Evolutionary conservation across 2,113 vertebrate species (phyloP), one percentile per base, ranked within the genome.

Genomic region (Chaetodon auriga): DNA sequence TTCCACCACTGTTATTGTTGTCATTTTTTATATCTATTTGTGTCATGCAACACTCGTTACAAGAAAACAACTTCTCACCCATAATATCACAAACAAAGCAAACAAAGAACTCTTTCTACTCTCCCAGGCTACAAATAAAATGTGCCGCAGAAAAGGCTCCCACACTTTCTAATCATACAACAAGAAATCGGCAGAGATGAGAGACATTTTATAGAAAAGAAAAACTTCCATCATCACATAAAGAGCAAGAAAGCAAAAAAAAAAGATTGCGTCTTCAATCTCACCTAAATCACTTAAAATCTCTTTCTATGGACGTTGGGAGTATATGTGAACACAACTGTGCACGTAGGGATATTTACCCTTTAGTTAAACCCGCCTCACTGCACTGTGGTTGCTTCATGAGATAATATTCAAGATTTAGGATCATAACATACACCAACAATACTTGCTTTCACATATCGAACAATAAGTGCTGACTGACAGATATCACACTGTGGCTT

Each of bases 71-170:
- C 41, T 63, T 45, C 43, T 45, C 36, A 53, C 62, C 54, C 25
- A 70, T 35, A 30, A 68, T 64, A 77, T 85, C 62, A 80, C 49
- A 81, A 49, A 60, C 41, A 68, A 68, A 66, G 30, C 21, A 77
- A 65, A 66, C 8, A 48, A 36, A 63, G 14, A 55, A 45, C 14
- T 18, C 1, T 13, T 60, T 64, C 18, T 46, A 8, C 64, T 45
- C 46, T 80, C 30, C 3, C 5, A 16, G 60, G 15, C 46, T 49
- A n/a, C 68, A 66, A 65, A 62, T 51, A 53, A 61, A 60, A 69
- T 51, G 30, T 51, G 45, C 55, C 23, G 51, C n/a, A 68, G 41
- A 60, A 58, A 15, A 57, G 19, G 9, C 62, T 10, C 25, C 3
- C 53, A 49, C 3, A 15, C 30, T 38, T 78, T 35, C 35, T 55